Conservation (phyloP, 2,113 vertebrate species). For the Ceyx margarethae region DNA sequence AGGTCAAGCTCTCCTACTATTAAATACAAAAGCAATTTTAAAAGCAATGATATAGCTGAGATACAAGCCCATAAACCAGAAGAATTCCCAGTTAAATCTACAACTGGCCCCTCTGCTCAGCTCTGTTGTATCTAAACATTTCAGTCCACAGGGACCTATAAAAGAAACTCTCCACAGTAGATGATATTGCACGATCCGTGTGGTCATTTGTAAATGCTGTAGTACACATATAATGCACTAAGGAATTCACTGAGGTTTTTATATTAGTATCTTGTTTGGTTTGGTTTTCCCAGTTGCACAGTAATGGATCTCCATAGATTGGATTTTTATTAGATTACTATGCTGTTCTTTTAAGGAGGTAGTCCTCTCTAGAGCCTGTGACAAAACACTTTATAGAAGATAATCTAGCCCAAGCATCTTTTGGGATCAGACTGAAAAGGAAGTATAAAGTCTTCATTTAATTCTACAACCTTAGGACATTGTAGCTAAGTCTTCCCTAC, state of each 20-base stretch:
- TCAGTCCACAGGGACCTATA: constrained; percentile 12
- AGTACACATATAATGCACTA: constrained; percentile 7
- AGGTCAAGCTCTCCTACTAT: constrained; percentile 18
- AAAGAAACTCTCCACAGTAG: constrained; percentile 35
- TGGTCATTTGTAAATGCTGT: constrained; percentile 57
- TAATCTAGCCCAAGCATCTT: background rate
- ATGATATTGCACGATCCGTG: constrained; percentile 28
- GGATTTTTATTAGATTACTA: constrained; percentile 55
- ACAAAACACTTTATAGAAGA: background rate
- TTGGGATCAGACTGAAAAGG: background rate
- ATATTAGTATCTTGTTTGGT: constrained; percentile 23
- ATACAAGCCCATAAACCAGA: constrained; percentile 39
- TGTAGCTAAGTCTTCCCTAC: background rate
- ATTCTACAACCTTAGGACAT: background rate
- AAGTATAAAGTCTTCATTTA: constrained; percentile 21
- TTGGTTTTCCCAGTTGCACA: constrained; percentile 30
- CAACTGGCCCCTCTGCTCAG: background rate
- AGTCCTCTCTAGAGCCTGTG: background rate
- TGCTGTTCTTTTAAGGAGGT: constrained; percentile 13
- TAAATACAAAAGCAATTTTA: constrained; percentile 59
- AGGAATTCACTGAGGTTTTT: constrained; percentile 41
- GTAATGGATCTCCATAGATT: constrained; percentile 50
- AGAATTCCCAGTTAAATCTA: constrained; percentile 33
- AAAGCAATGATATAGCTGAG: constrained; percentile 37
- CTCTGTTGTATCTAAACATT: constrained; percentile 39